Evolutionary conservation across 1,140 invertebrate genomes (phyloP).

Genomic region (Notospermus geniculatus): DNA sequence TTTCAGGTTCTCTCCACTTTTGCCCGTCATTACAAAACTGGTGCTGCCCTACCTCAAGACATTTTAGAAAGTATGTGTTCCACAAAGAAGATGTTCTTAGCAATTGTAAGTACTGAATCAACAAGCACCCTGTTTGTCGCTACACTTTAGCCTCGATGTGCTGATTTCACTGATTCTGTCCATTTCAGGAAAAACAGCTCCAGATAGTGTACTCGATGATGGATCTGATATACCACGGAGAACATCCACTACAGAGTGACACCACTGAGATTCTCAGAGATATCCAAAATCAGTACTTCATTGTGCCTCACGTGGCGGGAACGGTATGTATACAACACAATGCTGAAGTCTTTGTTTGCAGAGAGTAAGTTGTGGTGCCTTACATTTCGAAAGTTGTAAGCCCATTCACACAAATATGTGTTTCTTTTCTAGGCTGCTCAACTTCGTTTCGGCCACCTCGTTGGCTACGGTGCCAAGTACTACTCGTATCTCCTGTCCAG

Average conservation of each 20-base stretch:
- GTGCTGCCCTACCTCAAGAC: slow-evolving; percentile 75
- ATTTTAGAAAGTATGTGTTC: slow-evolving; percentile 73
- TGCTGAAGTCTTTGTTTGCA: neutral
- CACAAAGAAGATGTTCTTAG: slow-evolving; percentile 80
- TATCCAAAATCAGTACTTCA: slow-evolving; percentile 81
- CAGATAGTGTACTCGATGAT: slow-evolving; percentile 85
- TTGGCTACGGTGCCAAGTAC: slow-evolving; percentile 97
- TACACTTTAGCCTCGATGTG: neutral
- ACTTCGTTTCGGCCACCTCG: slow-evolving; percentile 90
- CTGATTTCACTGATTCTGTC: neutral
- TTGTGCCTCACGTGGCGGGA: slow-evolving; percentile 80
- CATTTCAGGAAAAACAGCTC: slow-evolving; percentile 74
- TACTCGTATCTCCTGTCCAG: slow-evolving; percentile 95
- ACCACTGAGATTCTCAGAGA: slow-evolving; percentile 75
- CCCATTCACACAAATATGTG: slow-evolving; percentile 14
- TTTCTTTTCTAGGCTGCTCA: slow-evolving; percentile 77
- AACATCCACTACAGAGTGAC: slow-evolving; percentile 51
- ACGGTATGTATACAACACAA: slow-evolving; percentile 65
- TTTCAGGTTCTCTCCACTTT: slow-evolving; percentile 77
- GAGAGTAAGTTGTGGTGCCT: neutral
- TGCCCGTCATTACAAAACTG: slow-evolving; percentile 87
- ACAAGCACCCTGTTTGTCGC: neutral
- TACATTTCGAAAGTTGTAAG: slow-evolving; percentile 6
- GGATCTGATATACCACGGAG: slow-evolving; percentile 85
- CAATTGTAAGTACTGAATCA: slow-evolving; percentile 55